Base-by-base conservation (phyloP, 2,888 invertebrate genomes). In the Microctonus hyperodae region DNA sequence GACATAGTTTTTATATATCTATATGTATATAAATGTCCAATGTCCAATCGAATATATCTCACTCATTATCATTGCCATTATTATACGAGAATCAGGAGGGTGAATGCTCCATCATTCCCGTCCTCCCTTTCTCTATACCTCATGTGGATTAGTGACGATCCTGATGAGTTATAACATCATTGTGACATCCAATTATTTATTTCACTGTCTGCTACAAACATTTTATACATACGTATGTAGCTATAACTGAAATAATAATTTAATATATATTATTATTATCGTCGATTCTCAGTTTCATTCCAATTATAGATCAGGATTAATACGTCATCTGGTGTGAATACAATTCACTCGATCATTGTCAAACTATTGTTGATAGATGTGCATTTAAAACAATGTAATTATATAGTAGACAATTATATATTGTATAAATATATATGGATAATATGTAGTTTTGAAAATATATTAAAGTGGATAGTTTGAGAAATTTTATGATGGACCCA, bases 401-500 rank as follows among this genome's bases (percentile, higher is more conserved):
- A 28, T 28, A 28, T 28, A n/a, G 7, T 28, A 5, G 5, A 5
- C 7, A 28, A 28, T 28, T 3, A 40, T 35, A 13, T 2, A n/a
- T 4, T 16, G 7, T 16, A 44, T n/a, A 6, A 5, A n/a, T 16
- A 44, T 7, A 44, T 20, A 6, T 44, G n/a, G n/a, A n/a, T n/a
- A n/a, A n/a, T n/a, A n/a, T n/a, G n/a, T n/a, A n/a, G n/a, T n/a
- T n/a, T n/a, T n/a, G n/a, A n/a, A n/a, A n/a, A n/a, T 40, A 40
- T 16, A n/a, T 55, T 55, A 10, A 28, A 28, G 22, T n/a, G 2
- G 56, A 50, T 13, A 25, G 22, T n/a, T 51, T 11, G 13, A 50
- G 51, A 68, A 74, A 74, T 73, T 74, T 44, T 71, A 70, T 61
- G 61, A 74, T 70, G 70, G 67, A 66, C 69, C 72, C 69, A 69